Evolutionary conservation across 2,113 vertebrate species (phyloP), one percentile per base, ranked within the genome.

Genomic region (Strix uralensis): DNA sequence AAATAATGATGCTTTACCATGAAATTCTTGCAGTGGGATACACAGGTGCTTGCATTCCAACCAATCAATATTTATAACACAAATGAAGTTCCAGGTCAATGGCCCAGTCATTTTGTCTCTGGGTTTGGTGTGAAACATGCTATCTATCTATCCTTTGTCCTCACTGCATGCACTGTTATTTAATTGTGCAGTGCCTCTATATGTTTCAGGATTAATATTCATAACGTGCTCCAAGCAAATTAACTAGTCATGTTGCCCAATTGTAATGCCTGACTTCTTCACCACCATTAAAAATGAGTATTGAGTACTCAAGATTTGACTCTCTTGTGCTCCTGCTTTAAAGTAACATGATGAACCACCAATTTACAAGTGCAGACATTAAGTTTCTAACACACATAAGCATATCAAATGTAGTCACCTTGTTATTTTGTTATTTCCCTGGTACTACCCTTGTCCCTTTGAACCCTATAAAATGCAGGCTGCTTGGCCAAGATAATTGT

Each of bases 401-500:
- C 57, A 38, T 52, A 65, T 82, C 49, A 65, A 78, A 26, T 63
- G 16, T 34, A 62, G 34, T 57, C 47, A 63, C n/a, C 17, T 85
- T 6, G 2, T 58, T 55, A 34, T 71, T 91, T 91, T 67, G 29
- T 49, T 67, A 75, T 55, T 93, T 62, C 70, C 22, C 13, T 58
- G 73, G 11, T 62, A 36, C 46, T 87, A 15, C 15, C 9, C 23
- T 65, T n/a, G 34, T 88, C 66, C 34, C n/a, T 72, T 62, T 9
- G 5, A 87, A 84, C 47, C n/a, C 52, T 52, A 19, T 92, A 36
- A 77, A 93, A 88, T 61, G 29, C 61, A 57, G 70, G 15, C 57
- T 88, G 71, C 70, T 85, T 85, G 78, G 88, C 81, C 70, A 82
- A 93, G 87, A 74, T 85, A 81, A 87, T 82, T 86, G 81, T 79